phyloP scores from a whole-genome alignment of 2,797 vertebrate genomes.

The Xiphophorus birchmanni region DNA sequence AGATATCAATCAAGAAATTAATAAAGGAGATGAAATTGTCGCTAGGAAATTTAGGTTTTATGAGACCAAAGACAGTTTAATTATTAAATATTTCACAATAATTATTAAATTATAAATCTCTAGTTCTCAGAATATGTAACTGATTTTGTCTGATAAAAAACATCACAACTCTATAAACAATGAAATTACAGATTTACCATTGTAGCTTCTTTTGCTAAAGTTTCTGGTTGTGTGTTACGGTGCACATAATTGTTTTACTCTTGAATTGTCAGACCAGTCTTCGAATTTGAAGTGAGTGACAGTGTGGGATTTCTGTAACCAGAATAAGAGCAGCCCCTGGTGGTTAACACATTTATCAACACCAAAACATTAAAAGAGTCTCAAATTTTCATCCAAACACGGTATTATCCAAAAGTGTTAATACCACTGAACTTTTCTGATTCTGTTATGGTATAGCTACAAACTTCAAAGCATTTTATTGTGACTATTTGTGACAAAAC shows the following conservation, averaged over 20 bases:
- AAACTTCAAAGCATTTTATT: not conserved
- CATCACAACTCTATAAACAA: not conserved
- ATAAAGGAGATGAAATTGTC: not conserved
- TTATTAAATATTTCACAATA: not conserved
- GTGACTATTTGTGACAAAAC: not conserved
- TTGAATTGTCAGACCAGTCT: slow-evolving; percentile 2
- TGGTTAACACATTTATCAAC: slow-evolving; percentile 40
- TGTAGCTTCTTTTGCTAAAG: not conserved
- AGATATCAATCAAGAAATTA: not conserved
- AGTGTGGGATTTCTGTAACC: slow-evolving; percentile 24
- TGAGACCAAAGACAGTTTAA: not conserved
- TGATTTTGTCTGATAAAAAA: not conserved
- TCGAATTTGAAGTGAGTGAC: slow-evolving; percentile 9
- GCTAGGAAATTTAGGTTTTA: not conserved
- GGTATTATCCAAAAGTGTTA: not conserved
- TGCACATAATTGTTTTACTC: slow-evolving; percentile 7
- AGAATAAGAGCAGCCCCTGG: slow-evolving; percentile 62
- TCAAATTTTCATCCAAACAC: not conserved
- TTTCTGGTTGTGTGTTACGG: not conserved
- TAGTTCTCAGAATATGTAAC: not conserved
- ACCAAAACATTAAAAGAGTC: not conserved
- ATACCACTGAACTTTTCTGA: not conserved
- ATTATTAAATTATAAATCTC: not conserved
- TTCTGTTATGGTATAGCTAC: not conserved
- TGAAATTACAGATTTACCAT: not conserved